Conservation (phyloP, 2,888 invertebrate species). For the Tillus elongatus region DNA sequence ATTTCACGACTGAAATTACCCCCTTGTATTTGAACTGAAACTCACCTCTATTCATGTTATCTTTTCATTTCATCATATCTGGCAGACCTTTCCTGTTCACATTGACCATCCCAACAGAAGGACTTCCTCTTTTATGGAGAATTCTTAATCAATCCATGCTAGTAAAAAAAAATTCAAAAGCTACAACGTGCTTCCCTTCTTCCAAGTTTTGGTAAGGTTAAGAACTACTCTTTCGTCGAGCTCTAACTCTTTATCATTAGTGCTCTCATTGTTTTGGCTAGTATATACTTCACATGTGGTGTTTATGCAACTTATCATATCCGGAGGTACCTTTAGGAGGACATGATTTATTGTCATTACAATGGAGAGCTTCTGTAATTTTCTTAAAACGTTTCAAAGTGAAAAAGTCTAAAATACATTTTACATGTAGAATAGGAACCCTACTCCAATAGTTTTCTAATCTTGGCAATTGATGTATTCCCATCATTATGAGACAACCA, state of each 20-base stretch:
- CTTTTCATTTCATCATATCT: neutral
- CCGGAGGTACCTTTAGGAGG: neutral
- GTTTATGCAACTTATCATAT: neutral
- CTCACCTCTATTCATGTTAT: neutral
- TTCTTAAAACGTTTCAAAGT: neutral
- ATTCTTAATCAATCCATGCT: neutral
- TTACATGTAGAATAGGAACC: too few relatives aligned
- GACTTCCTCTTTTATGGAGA: neutral
- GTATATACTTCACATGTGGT: neutral
- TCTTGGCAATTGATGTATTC: neutral
- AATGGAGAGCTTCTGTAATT: conserved; percentile 2
- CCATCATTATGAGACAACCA: conserved; percentile 2
- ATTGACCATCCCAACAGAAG: neutral
- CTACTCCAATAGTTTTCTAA: neutral
- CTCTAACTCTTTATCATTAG: too few relatives aligned
- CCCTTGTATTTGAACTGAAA: neutral
- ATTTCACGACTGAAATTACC: neutral
- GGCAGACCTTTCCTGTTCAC: neutral
- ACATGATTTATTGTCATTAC: conserved; percentile 2
- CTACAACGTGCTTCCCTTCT: neutral
- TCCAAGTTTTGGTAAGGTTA: neutral
- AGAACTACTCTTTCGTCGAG: neutral
- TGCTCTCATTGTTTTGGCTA: neutral
- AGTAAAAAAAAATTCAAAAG: neutral
- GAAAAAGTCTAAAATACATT: neutral